Evolutionary conservation across 2,888 invertebrate genomes (phyloP).

Genomic region (Cephus rjabovi): DNA sequence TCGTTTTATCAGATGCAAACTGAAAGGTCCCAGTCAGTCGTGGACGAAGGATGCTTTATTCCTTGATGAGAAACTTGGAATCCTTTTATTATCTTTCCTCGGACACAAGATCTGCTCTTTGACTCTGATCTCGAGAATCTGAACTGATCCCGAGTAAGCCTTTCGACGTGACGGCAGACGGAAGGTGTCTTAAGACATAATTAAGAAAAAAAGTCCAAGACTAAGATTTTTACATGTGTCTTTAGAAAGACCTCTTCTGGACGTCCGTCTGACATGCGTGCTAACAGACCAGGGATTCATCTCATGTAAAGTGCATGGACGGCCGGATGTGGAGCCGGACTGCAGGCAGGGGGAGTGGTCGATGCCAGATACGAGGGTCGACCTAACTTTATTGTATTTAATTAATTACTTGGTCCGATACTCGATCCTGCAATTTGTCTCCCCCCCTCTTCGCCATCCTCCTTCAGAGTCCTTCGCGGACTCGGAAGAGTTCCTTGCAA

Average conservation of each 20-base stretch:
- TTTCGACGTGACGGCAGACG: neutral
- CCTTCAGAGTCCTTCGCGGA: constrained; percentile 17
- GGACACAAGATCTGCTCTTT: neutral
- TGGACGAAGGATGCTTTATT: neutral
- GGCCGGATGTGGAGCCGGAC: constrained; percentile 22
- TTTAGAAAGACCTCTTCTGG: neutral
- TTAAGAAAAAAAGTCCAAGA: neutral
- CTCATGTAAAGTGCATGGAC: constrained; percentile 20
- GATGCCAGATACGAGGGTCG: constrained; percentile 56
- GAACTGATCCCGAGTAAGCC: neutral
- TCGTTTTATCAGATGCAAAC: neutral
- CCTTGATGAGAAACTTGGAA: neutral
- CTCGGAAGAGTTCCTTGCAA: constrained; percentile 2
- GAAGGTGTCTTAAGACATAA: neutral
- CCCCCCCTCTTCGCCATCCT: constrained; percentile 27
- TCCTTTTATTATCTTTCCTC: neutral
- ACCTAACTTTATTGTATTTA: constrained; percentile 59
- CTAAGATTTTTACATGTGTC: neutral
- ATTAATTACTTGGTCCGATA: constrained; percentile 58
- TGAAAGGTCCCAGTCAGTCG: neutral
- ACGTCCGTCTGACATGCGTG: neutral
- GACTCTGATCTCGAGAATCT: neutral
- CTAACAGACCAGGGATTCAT: neutral
- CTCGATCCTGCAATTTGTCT: constrained; percentile 57
- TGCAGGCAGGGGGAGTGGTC: constrained; percentile 48